A percentile compares a stretch with the other conserved stretches of the same genome.
Evolutionary conservation across 2,797 vertebrate genomes (phyloP).

Genomic region (Labroides dimidiatus): DNA sequence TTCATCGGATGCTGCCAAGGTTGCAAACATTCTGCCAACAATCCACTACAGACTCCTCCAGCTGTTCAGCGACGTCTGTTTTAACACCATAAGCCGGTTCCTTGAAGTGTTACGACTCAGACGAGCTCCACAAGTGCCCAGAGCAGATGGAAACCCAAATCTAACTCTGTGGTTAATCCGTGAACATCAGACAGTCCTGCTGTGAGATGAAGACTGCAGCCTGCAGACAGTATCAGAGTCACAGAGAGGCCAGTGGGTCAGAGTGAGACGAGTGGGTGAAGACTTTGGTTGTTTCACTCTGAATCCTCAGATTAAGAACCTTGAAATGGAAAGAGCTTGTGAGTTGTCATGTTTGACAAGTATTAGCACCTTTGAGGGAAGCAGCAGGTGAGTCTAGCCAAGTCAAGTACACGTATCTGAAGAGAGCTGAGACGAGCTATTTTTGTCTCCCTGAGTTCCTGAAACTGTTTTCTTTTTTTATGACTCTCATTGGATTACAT

Average conservation of each 20-base stretch:
- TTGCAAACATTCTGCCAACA: slow-evolving; percentile 12
- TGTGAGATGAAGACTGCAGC: slow-evolving; percentile 11
- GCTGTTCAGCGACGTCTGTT: slow-evolving; percentile 32
- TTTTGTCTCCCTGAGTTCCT: not conserved
- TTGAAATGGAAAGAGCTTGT: not conserved
- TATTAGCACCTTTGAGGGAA: not conserved
- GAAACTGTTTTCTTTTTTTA: not conserved
- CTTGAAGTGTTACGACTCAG: not conserved
- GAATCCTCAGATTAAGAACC: too few species aligned
- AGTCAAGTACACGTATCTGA: not conserved
- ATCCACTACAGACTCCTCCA: slow-evolving; percentile 17
- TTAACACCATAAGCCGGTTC: not conserved
- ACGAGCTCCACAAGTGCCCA: slow-evolving; percentile 9
- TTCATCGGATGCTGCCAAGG: slow-evolving; percentile 18
- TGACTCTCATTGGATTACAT: not conserved
- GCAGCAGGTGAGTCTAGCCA: not conserved
- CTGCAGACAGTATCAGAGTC: not conserved
- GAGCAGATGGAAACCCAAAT: slow-evolving; percentile 13
- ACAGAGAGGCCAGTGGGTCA: not conserved
- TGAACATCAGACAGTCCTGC: not conserved
- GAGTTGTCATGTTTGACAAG: not conserved
- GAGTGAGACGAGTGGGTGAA: not conserved
- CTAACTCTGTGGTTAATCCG: slow-evolving; percentile 15
- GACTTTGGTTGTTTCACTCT: too few species aligned
- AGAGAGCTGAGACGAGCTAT: not conserved